phyloP scores from a whole-genome alignment of 2,797 vertebrate genomes.

The Hippopotamyrus pictus region DNA sequence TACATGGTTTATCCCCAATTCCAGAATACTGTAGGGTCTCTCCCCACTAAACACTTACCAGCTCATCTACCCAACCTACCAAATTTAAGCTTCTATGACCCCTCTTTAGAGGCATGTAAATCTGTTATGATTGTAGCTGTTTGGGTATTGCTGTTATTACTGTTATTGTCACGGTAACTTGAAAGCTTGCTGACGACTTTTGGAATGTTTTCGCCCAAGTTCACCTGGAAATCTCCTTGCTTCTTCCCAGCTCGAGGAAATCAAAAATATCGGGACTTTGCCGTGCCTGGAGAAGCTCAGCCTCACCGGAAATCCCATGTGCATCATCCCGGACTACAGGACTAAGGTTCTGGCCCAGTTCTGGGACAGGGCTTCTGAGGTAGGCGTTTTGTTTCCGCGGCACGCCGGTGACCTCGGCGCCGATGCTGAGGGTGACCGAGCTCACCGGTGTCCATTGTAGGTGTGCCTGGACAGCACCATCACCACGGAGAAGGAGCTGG shows the following conservation, averaged over 20 bases:
- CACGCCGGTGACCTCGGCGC: not conserved
- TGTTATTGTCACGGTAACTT: not conserved
- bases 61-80: not conserved
- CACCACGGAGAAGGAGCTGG: conserved; percentile 89
- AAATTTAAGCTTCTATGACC: not conserved
- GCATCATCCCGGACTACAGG: conserved; percentile 93
- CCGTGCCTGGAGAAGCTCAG: conserved; percentile 85
- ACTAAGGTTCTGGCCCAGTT: conserved; percentile 94
- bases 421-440: not conserved
- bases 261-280: conserved; percentile 76
- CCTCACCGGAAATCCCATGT: conserved; percentile 78
- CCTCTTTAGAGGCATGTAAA: not conserved
- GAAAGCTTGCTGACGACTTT: not conserved
- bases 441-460: conserved; percentile 46
- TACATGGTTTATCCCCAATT: not conserved
- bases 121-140: not conserved
- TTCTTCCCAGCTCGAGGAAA: conserved; percentile 80
- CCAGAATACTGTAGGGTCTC: not conserved
- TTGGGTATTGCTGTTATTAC: not conserved
- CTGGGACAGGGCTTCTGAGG: conserved; percentile 90
- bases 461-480: conserved; percentile 77
- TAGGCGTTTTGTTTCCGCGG: conserved; percentile 43
- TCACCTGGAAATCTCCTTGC: not conserved
- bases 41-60: not conserved
- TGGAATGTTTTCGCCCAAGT: not conserved